Conservation (phyloP, 2,888 invertebrate species). For the Drosophila silvestris region DNA sequence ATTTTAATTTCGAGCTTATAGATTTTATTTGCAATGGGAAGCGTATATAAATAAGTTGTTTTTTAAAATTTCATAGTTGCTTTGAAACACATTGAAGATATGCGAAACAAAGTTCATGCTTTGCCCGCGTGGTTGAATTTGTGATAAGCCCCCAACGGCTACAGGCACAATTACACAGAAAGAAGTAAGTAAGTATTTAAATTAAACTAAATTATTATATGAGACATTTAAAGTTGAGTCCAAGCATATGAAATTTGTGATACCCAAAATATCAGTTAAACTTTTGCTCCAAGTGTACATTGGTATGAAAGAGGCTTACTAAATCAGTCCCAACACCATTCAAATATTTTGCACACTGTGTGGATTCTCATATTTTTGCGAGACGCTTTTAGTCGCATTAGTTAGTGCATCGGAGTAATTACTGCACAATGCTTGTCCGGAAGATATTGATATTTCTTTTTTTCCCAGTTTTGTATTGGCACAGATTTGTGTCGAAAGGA, state of each 20-base stretch:
- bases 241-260: not conserved
- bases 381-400: constrained; percentile 38
- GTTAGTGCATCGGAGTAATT: constrained; percentile 10
- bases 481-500: not conserved
- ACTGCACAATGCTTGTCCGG: constrained; percentile 35
- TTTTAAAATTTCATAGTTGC: not conserved
- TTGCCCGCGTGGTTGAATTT: constrained; percentile 24
- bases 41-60: not conserved
- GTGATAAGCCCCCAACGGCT: constrained; percentile 30
- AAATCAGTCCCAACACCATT: not conserved
- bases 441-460: constrained; percentile 39
- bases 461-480: constrained; percentile 31
- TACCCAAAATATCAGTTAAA: too few relatives aligned
- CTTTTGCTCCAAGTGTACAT: constrained; percentile 23
- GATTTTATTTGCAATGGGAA: not conserved
- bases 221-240: not conserved
- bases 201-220: not conserved
- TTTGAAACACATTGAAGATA: constrained; percentile 27
- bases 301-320: not conserved
- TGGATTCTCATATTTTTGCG: constrained; percentile 5
- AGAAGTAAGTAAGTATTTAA: not conserved
- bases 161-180: constrained; percentile 11
- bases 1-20: not conserved
- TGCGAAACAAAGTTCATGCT: constrained; percentile 29
- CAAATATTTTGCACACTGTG: constrained; percentile 4